Conservation (phyloP, 2,113 vertebrate species). For the Pachyramphus minor region DNA sequence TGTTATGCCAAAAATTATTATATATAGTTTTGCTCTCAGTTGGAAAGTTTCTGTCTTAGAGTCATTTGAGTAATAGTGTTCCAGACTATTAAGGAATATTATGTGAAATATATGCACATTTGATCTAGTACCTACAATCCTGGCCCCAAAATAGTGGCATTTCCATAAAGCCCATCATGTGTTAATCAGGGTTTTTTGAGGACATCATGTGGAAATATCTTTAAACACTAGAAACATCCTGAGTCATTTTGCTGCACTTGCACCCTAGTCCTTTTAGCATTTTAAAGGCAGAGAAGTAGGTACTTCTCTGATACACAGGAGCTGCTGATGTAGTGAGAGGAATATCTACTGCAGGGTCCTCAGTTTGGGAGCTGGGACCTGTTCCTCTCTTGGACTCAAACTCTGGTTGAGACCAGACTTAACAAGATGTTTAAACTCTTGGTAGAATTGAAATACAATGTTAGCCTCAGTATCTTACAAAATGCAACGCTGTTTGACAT, state of each 20-base stretch:
- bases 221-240: neutral
- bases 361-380: neutral
- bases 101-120: neutral
- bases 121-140: neutral
- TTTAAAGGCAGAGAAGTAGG: neutral
- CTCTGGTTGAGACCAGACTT: neutral
- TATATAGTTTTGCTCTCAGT: neutral
- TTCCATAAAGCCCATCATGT: neutral
- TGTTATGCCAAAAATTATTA: neutral
- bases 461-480: neutral
- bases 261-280: neutral
- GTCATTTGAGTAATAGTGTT: neutral
- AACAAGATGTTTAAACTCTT: neutral
- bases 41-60: neutral
- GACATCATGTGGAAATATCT: neutral
- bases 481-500: neutral
- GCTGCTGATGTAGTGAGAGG: fast-evolving
- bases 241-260: neutral
- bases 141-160: neutral
- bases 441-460: neutral
- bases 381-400: neutral
- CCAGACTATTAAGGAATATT: neutral
- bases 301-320: neutral
- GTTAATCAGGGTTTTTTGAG: neutral
- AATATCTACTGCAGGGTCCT: neutral